Conservation (phyloP, 2,113 vertebrate species). For the Arenaria interpres region DNA sequence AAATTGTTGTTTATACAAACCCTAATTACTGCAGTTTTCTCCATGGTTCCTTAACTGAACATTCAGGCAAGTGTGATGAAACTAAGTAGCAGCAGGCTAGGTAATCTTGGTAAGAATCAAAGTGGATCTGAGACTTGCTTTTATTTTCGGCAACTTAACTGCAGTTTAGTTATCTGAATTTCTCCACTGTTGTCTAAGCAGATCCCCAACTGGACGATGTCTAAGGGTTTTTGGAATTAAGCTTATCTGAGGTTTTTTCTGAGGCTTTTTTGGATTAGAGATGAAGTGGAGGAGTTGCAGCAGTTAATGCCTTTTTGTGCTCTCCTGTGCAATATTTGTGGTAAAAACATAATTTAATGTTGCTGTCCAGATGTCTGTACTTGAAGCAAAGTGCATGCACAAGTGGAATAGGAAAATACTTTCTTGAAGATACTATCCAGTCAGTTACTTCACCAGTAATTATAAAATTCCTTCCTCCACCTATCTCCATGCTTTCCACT, state of each 20-base stretch:
- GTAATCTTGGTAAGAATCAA: neutral
- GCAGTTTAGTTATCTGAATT: neutral
- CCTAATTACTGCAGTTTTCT: neutral
- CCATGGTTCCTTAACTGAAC: neutral
- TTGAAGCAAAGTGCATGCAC: neutral
- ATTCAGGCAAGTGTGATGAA: neutral
- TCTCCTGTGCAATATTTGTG: neutral
- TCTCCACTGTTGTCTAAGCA: neutral
- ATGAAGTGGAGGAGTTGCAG: neutral
- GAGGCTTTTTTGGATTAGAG: neutral
- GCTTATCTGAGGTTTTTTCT: neutral
- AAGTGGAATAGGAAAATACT: neutral
- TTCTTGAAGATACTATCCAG: neutral
- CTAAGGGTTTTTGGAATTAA: neutral
- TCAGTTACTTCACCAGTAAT: neutral
- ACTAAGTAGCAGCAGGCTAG: neutral
- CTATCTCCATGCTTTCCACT: neutral
- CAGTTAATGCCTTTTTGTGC: neutral
- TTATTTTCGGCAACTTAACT: neutral
- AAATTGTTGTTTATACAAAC: neutral
- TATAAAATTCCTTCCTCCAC: neutral
- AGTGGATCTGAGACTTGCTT: neutral
- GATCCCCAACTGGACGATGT: neutral
- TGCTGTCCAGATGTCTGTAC: neutral
- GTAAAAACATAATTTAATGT: neutral